Evolutionary conservation across 2,113 vertebrate genomes (phyloP).

Genomic region (Platysternon megacephalum): DNA sequence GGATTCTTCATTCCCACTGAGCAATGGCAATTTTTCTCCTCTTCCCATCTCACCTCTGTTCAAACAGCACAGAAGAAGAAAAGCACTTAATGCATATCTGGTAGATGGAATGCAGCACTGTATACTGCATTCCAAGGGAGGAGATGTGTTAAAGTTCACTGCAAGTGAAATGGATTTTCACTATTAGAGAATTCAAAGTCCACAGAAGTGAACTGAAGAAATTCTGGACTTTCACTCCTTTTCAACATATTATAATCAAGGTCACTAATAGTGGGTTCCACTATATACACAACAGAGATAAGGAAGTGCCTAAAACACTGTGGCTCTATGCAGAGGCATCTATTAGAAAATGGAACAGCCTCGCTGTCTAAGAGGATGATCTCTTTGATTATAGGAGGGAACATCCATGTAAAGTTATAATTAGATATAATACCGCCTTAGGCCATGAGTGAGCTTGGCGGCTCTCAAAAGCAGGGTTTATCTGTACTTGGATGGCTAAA

Average conservation of each 20-base stretch:
- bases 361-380: not conserved
- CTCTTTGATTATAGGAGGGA: not conserved
- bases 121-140: not conserved
- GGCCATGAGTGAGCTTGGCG: not conserved
- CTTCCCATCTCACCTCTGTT: not conserved
- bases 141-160: not conserved
- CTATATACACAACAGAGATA: not conserved
- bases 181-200: not conserved
- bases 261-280: not conserved
- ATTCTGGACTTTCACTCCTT: not conserved
- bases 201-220: not conserved
- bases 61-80: not conserved
- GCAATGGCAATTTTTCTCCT: not conserved
- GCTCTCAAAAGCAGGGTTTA: not conserved
- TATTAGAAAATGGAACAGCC: not conserved
- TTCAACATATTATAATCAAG: not conserved
- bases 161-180: not conserved
- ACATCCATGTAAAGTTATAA: not conserved
- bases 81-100: not conserved
- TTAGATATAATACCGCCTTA: not conserved
- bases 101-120: not conserved
- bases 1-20: not conserved
- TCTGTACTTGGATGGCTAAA: not conserved
- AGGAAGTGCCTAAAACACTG: not conserved
- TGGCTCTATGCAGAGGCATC: not conserved